These are phyloP conservation scores for Nasonia vitripennis DNA, from an alignment of 1,140 invertebrate species.

Conservation along the genomic window DNA sequence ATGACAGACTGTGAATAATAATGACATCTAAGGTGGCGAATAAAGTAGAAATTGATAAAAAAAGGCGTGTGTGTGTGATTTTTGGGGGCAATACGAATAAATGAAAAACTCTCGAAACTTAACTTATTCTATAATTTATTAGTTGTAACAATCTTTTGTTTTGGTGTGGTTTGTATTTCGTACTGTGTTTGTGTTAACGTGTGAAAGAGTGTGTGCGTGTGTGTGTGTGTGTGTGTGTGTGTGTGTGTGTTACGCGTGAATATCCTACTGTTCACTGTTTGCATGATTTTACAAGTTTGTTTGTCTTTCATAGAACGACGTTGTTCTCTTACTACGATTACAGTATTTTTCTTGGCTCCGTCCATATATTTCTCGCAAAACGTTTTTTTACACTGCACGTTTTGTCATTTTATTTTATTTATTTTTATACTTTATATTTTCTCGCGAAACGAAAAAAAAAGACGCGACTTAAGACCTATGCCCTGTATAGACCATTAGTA, in stretches of 20 bases:
- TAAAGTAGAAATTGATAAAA: neutral
- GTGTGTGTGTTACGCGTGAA: too few relatives aligned
- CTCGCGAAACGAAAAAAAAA: conserved; percentile 63
- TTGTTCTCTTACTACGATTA: conserved; percentile 31
- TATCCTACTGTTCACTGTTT: neutral
- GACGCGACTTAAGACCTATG: conserved; percentile 69
- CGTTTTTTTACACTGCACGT: conserved; percentile 25
- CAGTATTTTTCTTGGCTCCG: conserved; percentile 27
- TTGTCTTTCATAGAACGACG: neutral
- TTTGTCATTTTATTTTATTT: conserved; percentile 51
- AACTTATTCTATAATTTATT: conserved; percentile 71
- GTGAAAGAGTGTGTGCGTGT: neutral
- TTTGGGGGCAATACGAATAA: neutral
- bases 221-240: too few relatives aligned
- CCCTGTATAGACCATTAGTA: conserved; percentile 74
- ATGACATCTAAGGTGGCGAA: too few relatives aligned
- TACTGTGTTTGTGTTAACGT: neutral
- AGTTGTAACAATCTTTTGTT: conserved; percentile 67
- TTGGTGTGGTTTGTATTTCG: conserved; percentile 9
- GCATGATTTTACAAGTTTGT: neutral
- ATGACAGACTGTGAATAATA: too few relatives aligned
- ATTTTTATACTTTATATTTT: conserved; percentile 56
- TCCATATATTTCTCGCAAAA: conserved; percentile 33
- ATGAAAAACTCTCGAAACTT: conserved; percentile 28
- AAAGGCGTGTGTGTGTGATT: neutral